Evolutionary conservation across 2,888 invertebrate species (phyloP).

Genomic region (Mythimna lalbum): DNA sequence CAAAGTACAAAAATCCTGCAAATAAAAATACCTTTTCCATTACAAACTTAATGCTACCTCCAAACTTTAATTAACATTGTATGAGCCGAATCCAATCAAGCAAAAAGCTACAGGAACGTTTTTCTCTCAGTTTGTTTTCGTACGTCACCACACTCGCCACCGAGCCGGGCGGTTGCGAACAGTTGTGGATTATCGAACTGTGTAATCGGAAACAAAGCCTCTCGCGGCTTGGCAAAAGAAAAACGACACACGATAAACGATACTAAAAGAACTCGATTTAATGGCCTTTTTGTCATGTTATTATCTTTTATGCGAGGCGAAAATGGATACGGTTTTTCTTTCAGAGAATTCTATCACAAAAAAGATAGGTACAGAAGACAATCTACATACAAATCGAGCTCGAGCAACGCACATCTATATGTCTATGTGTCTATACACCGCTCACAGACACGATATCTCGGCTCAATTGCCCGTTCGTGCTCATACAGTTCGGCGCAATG

Average conservation of each 20-base stretch:
- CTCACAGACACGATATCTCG: no score
- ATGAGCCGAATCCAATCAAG: constrained; percentile 30
- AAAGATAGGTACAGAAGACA: no score
- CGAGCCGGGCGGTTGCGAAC: constrained; percentile 23
- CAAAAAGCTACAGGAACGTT: constrained; percentile 20
- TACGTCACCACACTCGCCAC: constrained; percentile 10
- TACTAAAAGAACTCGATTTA: constrained; percentile 36
- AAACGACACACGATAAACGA: constrained; percentile 41
- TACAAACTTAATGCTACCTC: not conserved
- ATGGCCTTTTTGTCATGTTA: constrained; percentile 21
- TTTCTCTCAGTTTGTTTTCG: constrained; percentile 37
- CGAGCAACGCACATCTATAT: no score
- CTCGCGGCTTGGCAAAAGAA: constrained; percentile 41
- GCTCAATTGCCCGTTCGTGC: no score
- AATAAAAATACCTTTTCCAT: constrained; percentile 14
- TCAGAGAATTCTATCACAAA: not conserved
- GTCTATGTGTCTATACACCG: no score
- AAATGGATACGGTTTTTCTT: not conserved
- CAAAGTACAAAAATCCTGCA: no score
- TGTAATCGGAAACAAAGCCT: constrained; percentile 59
- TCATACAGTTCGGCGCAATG: no score
- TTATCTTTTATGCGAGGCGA: constrained; percentile 24
- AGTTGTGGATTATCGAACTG: constrained; percentile 53
- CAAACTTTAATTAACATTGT: constrained; percentile 38
- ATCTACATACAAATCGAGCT: no score